Base-by-base conservation (phyloP, 1,140 invertebrate genomes). In the Meloidogyne exigua region DNA sequence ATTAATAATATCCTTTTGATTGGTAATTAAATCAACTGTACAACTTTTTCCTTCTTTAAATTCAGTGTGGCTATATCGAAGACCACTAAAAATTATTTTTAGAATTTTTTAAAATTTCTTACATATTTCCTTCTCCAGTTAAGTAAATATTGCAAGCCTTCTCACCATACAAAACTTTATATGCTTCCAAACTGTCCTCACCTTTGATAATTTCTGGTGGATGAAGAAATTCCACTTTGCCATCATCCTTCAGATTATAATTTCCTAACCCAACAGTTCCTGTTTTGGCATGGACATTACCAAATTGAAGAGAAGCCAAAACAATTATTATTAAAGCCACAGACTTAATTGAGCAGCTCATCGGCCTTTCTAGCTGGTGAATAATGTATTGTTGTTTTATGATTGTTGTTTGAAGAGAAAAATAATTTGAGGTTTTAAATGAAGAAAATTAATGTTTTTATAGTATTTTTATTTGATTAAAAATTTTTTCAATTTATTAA, bases 41-140 rank as follows among this genome's bases (percentile, higher is more conserved):
- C 49, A 57, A 21, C 49, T 1, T 2, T n/a, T 57, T 18, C 7
- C 49, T n/a, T 57, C 5, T 9, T 57, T 39, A 39, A 39, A 39
- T 39, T 39, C 36, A 39, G 3, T 7, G 9, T 39, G 36, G 36
- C 4, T n/a, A n/a, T 57, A 57, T 2, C 18, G n/a, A 57, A 57
- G 49, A 57, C 1, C 49, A n/a, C 49, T 57, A 10, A 57, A 57
- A 57, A n/a, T 57, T 15, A 9, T 9, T n/a, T 18, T 18, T 18
- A 18, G n/a, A n/a, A n/a, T 4, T 49, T 42, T 42, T 42, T 49
- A 57, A 15, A 44, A 15, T 18, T 44, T 44, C 18, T 57, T 57
- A 57, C 49, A 57, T 57, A 57, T 57, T 74, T 15, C 69, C 76
- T 32, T 13, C 18, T 23, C 67, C 13, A 39, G 62, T n/a, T 63